These are phyloP conservation scores for Trialeurodes vaporariorum DNA, from an alignment of 1,140 invertebrate genomes.

Conservation along the genomic window DNA sequence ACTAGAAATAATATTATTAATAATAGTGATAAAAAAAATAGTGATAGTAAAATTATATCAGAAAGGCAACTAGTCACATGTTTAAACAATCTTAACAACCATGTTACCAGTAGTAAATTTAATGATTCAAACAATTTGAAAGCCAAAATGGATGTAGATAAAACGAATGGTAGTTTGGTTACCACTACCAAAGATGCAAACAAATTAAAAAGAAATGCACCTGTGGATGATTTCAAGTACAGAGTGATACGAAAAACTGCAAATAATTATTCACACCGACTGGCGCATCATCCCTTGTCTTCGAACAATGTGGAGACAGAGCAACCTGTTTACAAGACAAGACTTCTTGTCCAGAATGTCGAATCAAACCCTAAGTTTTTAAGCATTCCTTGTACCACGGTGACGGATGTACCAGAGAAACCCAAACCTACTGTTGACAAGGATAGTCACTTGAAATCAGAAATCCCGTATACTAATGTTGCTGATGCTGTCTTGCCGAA, in stretches of 20 bases:
- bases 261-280: neutral
- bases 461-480: conserved; percentile 16
- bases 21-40: neutral
- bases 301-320: neutral
- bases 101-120: conserved; percentile 11
- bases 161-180: neutral
- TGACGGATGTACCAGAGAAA: neutral
- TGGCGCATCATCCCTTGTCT: neutral
- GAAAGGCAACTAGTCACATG: neutral
- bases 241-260: conserved; percentile 17
- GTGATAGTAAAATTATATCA: neutral
- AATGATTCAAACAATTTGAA: conserved; percentile 1
- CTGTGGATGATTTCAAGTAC: conserved; percentile 12
- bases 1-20: neutral
- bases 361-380: conserved; percentile 6
- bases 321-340: conserved; percentile 18
- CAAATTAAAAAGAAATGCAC: neutral
- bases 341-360: conserved; percentile 15
- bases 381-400: neutral
- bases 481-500: conserved; percentile 12
- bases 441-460: neutral
- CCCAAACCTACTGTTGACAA: neutral
- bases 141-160: neutral
- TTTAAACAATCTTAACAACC: neutral
- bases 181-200: conserved; percentile 8